Evolutionary conservation across 2,888 invertebrate genomes (phyloP).

Genomic region (Agrotis exclamationis): DNA sequence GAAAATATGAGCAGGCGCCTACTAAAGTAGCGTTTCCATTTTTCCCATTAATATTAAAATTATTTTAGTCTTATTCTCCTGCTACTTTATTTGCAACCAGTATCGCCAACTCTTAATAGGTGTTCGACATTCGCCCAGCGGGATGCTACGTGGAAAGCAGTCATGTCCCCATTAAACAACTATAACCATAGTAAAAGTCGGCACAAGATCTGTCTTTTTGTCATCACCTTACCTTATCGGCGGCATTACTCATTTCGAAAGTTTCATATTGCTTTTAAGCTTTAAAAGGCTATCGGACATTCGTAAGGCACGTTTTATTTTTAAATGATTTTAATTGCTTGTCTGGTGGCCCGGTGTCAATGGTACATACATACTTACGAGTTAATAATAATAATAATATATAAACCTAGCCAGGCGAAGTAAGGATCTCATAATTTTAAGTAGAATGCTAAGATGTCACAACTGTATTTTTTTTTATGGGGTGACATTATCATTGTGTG

Average conservation of each 20-base stretch:
- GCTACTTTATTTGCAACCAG: slow-evolving; percentile 53
- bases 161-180: slow-evolving; percentile 59
- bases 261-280: slow-evolving; percentile 67
- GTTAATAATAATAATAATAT: no score
- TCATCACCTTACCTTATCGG: slow-evolving; percentile 70
- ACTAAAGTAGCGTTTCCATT: no score
- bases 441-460: no score
- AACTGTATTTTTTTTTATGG: no score
- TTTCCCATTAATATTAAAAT: background rate
- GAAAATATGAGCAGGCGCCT: no score
- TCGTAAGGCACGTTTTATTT: slow-evolving; percentile 45
- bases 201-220: slow-evolving; percentile 68
- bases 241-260: slow-evolving; percentile 74
- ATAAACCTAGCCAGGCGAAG: no score
- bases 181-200: slow-evolving; percentile 69
- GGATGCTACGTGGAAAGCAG: slow-evolving; percentile 74
- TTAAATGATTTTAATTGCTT: slow-evolving; percentile 48
- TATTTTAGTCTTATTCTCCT: slow-evolving; percentile 6
- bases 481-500: no score
- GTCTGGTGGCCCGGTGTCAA: no score
- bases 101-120: slow-evolving; percentile 68
- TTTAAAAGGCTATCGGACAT: slow-evolving; percentile 52
- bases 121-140: slow-evolving; percentile 69
- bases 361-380: no score
- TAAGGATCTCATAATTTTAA: no score